Evolutionary conservation across 2,888 invertebrate genomes (phyloP), one percentile per base, ranked within the genome.

Genomic region (Slavum lentiscoides): DNA sequence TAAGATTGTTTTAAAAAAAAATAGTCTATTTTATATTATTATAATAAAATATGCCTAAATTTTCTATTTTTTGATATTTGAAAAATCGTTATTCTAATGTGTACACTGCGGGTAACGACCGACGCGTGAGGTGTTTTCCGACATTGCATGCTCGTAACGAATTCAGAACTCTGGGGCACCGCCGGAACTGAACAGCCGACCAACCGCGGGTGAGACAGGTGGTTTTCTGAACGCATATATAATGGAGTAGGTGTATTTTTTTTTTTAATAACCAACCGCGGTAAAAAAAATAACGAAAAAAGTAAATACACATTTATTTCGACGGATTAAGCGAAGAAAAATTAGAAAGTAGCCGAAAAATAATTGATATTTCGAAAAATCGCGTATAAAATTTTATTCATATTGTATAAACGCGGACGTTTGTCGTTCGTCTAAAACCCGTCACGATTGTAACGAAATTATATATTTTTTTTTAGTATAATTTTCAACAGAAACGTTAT

Each of bases 131-230:
- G 43, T 49, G 73, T 73, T 30, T 61, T 30, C 43, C 61, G 21
- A 21, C 59, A 59, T 15, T 55, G 55, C 13, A n/a, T n/a, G n/a
- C 62, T 66, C 21, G 62, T 23, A 66, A 55, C 64, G 17, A 66
- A 64, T 39, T 66, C 55, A 55, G 66, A 21, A 74, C 66, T 66
- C 74, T 55, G 66, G 55, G 74, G 74, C 30, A 4, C 30, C 30
- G 66, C 74, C 74, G 74, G 74, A 75, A 75, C 67, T 59, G 15
- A 43, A 23, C 66, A 30, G 58, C 43, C 67, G 75, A 75, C 75
- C 75, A 75, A 75, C 67, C 67, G 58, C 67, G 58, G 43, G 75
- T 67, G 58, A 75, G 67, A 75, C 75, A 75, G 75, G 75, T 75
- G 75, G 30, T 30, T 58, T 67, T 67, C 5, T 19, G n/a, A 75